Evolutionary conservation across 2,888 invertebrate species (phyloP), one percentile per base, ranked within the genome.

Genomic region (Pristionchus arcanus): DNA sequence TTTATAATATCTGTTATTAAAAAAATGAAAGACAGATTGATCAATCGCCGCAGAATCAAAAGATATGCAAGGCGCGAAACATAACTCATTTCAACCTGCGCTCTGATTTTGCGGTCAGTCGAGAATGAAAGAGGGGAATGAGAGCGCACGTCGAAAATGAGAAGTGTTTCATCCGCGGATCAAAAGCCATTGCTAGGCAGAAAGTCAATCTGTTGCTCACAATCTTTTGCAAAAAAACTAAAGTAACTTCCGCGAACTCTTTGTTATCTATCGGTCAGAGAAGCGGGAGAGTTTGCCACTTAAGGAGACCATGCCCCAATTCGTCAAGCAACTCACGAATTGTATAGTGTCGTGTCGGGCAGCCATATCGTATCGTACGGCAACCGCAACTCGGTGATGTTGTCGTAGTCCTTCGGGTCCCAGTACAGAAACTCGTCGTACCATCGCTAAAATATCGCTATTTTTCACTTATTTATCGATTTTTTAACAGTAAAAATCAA

Each of bases 341-440:
- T 94, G 90, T 94, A 94, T 37, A 94, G 91, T 7, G 94, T 94
- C n/a, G 95, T 95, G 90, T 95, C 95, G 4, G 94, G 94, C 71
- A 95, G 90, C 95, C 95, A 95, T 31, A 95, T 94, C 19, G 93
- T 92, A 81, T 94, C 92, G 90, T 94, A 92, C 28, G 95, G 95
- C 84, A 95, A 87, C 21, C 94, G 92, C 25, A 95, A 90, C 91
- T 95, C 94, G 28, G 91, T 92, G 90, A 95, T 94, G 77, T 94
- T 93, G 55, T 93, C 92, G 89, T 94, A 94, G 86, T 94, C 93
- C 66, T 91, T 90, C 21, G 94, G 94, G 37, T 92, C 91, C 94
- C 94, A 94, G 91, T 92, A 94, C 63, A 94, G 91, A 89, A 94
- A 94, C 90, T 95, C 94, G 91, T 95, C 95, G 91, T 94, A 92